Base-by-base conservation (phyloP, 2,797 vertebrate species). In the Perodicticus potto region DNA sequence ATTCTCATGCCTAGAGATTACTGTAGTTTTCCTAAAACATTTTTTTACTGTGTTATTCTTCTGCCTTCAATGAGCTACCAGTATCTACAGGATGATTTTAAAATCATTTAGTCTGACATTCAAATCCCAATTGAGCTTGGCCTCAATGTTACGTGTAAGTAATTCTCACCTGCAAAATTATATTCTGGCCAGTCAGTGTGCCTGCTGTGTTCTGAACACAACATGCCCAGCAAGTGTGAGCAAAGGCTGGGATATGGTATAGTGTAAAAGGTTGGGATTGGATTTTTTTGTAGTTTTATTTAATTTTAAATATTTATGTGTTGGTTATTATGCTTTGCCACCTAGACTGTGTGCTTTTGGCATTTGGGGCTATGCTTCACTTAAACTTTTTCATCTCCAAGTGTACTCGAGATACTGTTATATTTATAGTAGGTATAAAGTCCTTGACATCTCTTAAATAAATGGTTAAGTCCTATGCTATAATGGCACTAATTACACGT, bases 211-310 rank as follows among this genome's bases (percentile, higher is more conserved):
- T 96, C 29, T 93, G 85, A 93, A 92, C 34, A 95, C 11, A 76
- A 16, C 23, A 61, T 88, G 45, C 32, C 49, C 37, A 78, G n/a
- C 55, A 95, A 61, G 16, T 92, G 4, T 90, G 53, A 82, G 45
- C 19, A 67, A 69, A 94, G 86, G 27, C 69, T 96, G 29, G 40
- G 40, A 22, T 92, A 84, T 84, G 29, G 34, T 73, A 77, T 92
- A 77, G n/a, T 65, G 1, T 77, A 73, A 76, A 96, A 84, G 8
- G 23, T 86, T 65, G 91, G 12, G 40, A 22, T 94, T 20, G 32
- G 4, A 37, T 94, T 96, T 96, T 83, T 91, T 93, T 82, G 20
- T 89, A 92, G 32, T 92, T 96, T 89, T 77, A 27, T 87, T 91
- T 89, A 82, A 85, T 92, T 95, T 94, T 55, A 90, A 93, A 55